Evolutionary conservation across 1,140 invertebrate species (phyloP).

Genomic region (Calycopis cecrops): DNA sequence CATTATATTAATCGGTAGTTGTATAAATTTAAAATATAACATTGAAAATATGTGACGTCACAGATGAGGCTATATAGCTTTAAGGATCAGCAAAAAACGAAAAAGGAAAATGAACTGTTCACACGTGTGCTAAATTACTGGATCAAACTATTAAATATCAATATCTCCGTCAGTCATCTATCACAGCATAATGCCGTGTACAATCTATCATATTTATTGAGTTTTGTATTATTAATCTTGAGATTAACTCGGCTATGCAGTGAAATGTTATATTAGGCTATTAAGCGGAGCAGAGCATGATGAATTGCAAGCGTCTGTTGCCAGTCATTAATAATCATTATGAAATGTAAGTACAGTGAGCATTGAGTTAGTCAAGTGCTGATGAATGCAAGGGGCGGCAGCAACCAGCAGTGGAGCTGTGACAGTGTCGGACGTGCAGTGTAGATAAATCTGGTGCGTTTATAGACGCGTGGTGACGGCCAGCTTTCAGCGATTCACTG

Average conservation of each 20-base stretch:
- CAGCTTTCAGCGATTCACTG: slow-evolving; percentile 41
- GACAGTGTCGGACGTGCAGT: slow-evolving; percentile 43
- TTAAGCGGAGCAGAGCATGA: slow-evolving; percentile 6
- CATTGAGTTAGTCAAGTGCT: slow-evolving; percentile 25
- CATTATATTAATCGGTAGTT: no score
- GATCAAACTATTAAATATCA: no score
- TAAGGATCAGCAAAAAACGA: no score
- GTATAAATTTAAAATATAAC: no score
- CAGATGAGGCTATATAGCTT: no score
- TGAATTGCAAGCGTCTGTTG: slow-evolving; percentile 14
- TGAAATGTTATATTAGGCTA: slow-evolving; percentile 1
- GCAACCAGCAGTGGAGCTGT: slow-evolving; percentile 43
- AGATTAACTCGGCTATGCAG: slow-evolving; percentile 8
- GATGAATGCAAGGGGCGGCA: slow-evolving; percentile 35
- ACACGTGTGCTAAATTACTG: no score
- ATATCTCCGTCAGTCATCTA: background rate
- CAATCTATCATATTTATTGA: slow-evolving; percentile 9
- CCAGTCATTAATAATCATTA: slow-evolving; percentile 25
- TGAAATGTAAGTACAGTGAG: slow-evolving; percentile 22
- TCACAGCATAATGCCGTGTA: background rate
- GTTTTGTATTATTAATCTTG: slow-evolving; percentile 1
- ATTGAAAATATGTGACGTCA: no score
- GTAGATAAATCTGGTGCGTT: slow-evolving; percentile 56
- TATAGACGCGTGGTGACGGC: slow-evolving; percentile 43
- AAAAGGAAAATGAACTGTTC: no score